Evolutionary conservation across 2,888 invertebrate genomes (phyloP).

Genomic region (Tubiluchus corallicola): DNA sequence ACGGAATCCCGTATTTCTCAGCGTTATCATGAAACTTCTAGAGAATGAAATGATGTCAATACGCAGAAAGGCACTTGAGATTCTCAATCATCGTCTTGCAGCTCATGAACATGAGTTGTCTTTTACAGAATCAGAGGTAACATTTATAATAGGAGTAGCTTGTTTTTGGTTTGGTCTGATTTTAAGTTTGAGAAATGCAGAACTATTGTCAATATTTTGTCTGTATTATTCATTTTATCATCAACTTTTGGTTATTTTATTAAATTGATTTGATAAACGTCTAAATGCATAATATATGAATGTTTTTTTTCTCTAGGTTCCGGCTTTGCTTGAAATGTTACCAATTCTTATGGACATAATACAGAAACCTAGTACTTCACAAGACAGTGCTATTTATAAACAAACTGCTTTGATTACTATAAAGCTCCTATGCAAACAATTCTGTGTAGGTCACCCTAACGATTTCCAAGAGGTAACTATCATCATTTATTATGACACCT

Average conservation of each 20-base stretch:
- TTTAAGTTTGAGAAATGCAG: too few species aligned
- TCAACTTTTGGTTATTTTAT: constrained; percentile 11
- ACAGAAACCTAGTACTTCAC: constrained; percentile 21
- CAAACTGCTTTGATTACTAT: constrained; percentile 64
- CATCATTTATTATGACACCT: too few species aligned
- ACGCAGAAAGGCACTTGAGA: constrained; percentile 58
- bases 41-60: constrained; percentile 49
- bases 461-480: constrained; percentile 41
- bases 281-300: too few species aligned
- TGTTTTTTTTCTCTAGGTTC: background rate
- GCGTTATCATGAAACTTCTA: constrained; percentile 49
- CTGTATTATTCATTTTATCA: too few species aligned
- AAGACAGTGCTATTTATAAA: constrained; percentile 44
- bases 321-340: background rate
- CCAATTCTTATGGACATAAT: background rate
- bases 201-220: too few species aligned
- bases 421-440: constrained; percentile 54
- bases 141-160: too few species aligned
- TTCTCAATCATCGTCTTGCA: constrained; percentile 42
- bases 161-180: too few species aligned
- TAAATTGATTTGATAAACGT: too few species aligned
- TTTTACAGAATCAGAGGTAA: too few species aligned
- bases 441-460: constrained; percentile 46
- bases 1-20: constrained; percentile 52
- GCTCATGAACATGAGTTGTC: too few species aligned